phyloP scores from a whole-genome alignment of 2,113 vertebrate species.

The Corythaeola cristata region DNA sequence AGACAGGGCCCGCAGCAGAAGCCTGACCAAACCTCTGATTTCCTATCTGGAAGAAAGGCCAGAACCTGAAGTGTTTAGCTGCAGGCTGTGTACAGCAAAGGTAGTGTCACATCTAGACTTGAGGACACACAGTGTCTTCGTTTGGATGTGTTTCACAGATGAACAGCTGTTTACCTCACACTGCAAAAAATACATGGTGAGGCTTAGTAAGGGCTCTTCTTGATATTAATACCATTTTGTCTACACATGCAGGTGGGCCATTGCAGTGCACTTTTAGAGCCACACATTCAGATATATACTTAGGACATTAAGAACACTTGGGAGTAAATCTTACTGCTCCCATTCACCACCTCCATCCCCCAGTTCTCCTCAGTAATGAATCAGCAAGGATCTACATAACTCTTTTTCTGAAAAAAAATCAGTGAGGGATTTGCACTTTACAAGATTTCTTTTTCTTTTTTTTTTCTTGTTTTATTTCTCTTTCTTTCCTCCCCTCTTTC shows the following conservation, averaged over 20 bases:
- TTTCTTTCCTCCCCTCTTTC: not conserved
- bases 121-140: not conserved
- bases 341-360: accelerated
- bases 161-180: not conserved
- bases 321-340: not conserved
- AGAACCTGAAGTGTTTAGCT: not conserved
- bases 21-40: not conserved
- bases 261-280: not conserved
- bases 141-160: not conserved
- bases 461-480: no score
- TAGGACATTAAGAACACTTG: not conserved
- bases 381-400: not conserved
- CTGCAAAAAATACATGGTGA: not conserved
- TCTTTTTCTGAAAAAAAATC: not conserved
- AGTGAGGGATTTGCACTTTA: not conserved
- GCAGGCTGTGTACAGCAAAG: not conserved
- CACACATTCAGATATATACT: not conserved
- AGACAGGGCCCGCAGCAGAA: not conserved
- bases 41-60: not conserved
- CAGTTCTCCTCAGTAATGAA: not conserved
- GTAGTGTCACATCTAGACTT: not conserved
- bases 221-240: not conserved
- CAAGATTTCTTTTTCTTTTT: not conserved
- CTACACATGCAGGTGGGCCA: not conserved
- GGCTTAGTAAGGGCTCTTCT: not conserved